Conservation (phyloP, 53 echinoderm and acorn worm species). For the Mesocentrotus franciscanus region DNA sequence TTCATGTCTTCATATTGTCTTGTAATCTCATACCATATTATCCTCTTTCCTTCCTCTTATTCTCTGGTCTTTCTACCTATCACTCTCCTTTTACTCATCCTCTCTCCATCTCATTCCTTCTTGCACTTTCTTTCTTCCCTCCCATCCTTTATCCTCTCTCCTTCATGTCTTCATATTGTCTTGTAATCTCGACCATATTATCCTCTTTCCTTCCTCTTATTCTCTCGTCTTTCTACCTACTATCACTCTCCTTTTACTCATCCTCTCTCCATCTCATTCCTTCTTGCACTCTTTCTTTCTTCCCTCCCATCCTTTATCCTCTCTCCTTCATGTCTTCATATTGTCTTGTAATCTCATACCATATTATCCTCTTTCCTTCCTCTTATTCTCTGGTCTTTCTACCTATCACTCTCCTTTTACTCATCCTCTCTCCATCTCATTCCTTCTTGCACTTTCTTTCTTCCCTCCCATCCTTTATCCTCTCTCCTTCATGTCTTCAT, state of each 20-base stretch:
- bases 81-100: not conserved
- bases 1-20: not conserved
- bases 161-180: not conserved
- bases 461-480: not conserved
- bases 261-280: not conserved
- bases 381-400: not conserved
- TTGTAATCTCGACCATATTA: not conserved
- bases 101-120: not conserved
- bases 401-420: not conserved
- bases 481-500: not conserved
- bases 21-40: too few species aligned
- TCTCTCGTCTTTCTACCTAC: not conserved
- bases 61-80: not conserved
- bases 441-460: not conserved
- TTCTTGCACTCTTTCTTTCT: not conserved
- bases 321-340: too few species aligned
- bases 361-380: not conserved
- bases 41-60: not conserved
- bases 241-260: too few species aligned
- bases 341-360: not conserved
- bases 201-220: not conserved
- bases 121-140: not conserved
- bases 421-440: not conserved
- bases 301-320: too few species aligned
- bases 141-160: not conserved